Evolutionary conservation across 2,888 invertebrate genomes (phyloP), one percentile per base, ranked within the genome.

Genomic region (Cephus sareptanus): DNA sequence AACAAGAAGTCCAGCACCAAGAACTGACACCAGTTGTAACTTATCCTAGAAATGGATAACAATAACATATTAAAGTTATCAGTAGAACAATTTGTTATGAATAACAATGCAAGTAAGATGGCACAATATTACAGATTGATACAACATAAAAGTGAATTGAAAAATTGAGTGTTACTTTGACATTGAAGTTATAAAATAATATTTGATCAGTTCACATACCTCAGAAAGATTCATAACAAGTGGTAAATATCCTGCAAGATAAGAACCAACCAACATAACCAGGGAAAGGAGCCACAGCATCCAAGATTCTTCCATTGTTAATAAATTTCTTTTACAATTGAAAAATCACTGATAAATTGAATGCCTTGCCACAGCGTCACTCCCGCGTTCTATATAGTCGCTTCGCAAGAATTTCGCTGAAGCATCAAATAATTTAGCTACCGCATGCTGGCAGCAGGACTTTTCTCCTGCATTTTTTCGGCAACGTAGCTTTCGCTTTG

Each of bases 261-360:
- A 99, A 77, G 98, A 98, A 1, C 99, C 99, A 79, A 98, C 94
- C 82, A 99, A 93, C 99, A 99, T 99, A 79, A 99, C 97, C 88
- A 97, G 87, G 78, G 96, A 96, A 75, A 99, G 93, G 86, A 97
- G 93, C 91, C 98, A 93, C 80, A 99, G 93, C 85, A 98, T 95
- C 85, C 95, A 92, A 75, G 96, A 96, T 89, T 97, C 97, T 90
- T 97, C 97, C 97, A 97, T 97, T 85, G 89, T 13, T 34, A 34
- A 30, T 15, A 23, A 15, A 31, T 35, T 11, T 30, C 13, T 35
- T 74, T 35, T 15, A 13, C 34, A 74, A 77, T 68, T 13, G 40
- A 35, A 71, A 23, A 33, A 33, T 56, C 68, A 70, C 37, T 71
- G 40, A 75, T 75, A 69, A 74, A 75, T 35, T 37, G 37, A 37